Conservation (phyloP, 2,113 vertebrate genomes). For the Dicrurus megarhynchus region DNA sequence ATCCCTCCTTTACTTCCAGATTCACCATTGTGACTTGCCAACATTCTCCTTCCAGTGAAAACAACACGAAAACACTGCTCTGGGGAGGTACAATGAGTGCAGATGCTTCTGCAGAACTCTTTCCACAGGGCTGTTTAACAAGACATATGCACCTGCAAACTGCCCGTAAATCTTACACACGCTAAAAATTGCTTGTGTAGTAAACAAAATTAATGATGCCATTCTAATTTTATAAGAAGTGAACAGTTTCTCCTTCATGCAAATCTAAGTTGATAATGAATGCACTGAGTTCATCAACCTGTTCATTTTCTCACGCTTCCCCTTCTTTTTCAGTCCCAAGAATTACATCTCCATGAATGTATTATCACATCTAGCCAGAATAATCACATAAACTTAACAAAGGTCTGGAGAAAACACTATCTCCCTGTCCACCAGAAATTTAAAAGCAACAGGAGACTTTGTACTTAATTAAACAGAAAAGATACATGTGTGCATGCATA, state of each 20-base stretch:
- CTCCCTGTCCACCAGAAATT: background rate
- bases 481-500: accelerated
- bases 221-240: conserved; percentile 16
- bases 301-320: background rate
- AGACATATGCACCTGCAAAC: background rate
- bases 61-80: background rate
- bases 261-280: conserved; percentile 24
- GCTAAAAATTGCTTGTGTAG: background rate
- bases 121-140: background rate
- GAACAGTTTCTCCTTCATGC: conserved; percentile 25
- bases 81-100: background rate
- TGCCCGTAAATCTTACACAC: background rate
- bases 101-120: background rate
- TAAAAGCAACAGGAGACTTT: background rate
- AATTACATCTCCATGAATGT: background rate
- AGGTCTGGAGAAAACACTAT: background rate
- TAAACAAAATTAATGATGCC: conserved; percentile 48
- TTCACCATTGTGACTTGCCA: background rate
- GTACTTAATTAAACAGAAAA: background rate
- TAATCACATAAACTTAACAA: background rate
- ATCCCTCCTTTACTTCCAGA: background rate
- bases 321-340: background rate
- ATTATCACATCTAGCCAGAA: background rate
- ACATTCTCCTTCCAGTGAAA: background rate
- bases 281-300: background rate